Conservation (phyloP, 2,113 vertebrate species). For the Cavia porcellus region DNA sequence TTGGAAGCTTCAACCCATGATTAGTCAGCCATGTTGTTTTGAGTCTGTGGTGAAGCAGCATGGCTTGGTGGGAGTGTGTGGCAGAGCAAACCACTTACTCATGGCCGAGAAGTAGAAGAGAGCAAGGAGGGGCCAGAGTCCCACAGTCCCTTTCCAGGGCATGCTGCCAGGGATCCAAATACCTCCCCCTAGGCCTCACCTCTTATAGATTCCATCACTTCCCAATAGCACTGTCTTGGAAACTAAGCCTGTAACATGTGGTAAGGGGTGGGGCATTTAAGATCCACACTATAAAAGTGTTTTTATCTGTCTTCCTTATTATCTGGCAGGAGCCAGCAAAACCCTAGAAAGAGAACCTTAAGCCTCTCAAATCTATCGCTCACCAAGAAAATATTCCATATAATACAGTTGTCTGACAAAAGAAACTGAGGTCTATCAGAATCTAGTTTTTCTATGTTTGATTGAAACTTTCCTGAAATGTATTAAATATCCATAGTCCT, state of each 20-base stretch:
- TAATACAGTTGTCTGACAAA: background rate
- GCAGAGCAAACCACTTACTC: background rate
- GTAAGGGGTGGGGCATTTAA: background rate
- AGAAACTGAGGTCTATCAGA: background rate
- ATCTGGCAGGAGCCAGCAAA: background rate
- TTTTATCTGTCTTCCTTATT: background rate
- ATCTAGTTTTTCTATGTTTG: background rate
- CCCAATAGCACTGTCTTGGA: background rate
- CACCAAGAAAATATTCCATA: background rate
- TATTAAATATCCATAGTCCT: background rate
- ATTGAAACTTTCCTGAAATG: background rate
- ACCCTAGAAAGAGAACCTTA: background rate
- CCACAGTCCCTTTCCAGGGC: background rate
- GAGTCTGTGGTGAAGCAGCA: background rate
- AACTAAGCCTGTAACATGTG: background rate
- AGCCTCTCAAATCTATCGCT: too few relatives aligned
- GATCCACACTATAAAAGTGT: too few relatives aligned
- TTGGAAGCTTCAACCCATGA: background rate
- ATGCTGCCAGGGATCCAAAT: background rate
- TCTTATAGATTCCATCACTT: background rate
- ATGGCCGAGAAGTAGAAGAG: background rate
- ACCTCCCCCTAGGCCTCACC: background rate
- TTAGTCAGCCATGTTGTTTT: background rate
- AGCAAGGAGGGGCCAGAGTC: background rate
- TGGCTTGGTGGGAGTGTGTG: too few relatives aligned